Percentiles rank a stretch among this genome's conserved stretches.
phyloP scores from a whole-genome alignment of 2,888 invertebrate species.

The Drosophila lacicola region DNA sequence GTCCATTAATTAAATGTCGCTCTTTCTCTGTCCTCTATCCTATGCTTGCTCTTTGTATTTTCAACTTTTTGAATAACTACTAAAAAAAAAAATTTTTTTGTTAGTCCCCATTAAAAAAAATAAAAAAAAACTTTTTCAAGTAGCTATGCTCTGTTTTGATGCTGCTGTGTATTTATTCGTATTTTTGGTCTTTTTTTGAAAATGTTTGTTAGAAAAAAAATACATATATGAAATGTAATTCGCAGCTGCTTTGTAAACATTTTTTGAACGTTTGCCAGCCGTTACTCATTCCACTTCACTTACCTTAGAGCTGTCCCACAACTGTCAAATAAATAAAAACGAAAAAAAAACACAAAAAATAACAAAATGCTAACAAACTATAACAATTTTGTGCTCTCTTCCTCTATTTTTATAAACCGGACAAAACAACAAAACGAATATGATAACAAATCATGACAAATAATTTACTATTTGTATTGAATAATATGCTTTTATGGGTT shows the following conservation, averaged over 20 bases:
- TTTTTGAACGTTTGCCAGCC: slow-evolving; percentile 57
- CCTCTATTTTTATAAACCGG: slow-evolving; percentile 48
- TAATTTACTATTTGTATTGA: slow-evolving; percentile 72
- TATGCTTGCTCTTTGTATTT: slow-evolving; percentile 67
- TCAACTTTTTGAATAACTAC: slow-evolving; percentile 53
- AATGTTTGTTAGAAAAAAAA: slow-evolving; percentile 57
- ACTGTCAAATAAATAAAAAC: slow-evolving; percentile 42
- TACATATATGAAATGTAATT: slow-evolving; percentile 29
- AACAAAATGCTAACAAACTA: slow-evolving; percentile 75
- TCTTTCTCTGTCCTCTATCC: slow-evolving; percentile 52
- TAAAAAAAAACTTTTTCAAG: slow-evolving; percentile 46
- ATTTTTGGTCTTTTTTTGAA: slow-evolving; percentile 29
- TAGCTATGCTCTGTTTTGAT: slow-evolving; percentile 52
- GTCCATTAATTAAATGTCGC: slow-evolving; percentile 77
- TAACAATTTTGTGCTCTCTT: slow-evolving; percentile 76
- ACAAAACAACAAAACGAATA: slow-evolving; percentile 36
- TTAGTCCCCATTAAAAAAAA: slow-evolving; percentile 13
- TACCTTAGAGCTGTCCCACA: slow-evolving; percentile 60
- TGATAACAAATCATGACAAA: slow-evolving; percentile 50
- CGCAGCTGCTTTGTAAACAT: slow-evolving; percentile 64
- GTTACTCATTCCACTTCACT: slow-evolving; percentile 44
- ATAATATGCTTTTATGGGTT: slow-evolving; percentile 64
- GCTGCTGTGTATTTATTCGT: slow-evolving; percentile 36
- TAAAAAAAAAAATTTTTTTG: slow-evolving; percentile 33
- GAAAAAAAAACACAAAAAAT: slow-evolving; percentile 32